Evolutionary conservation across 2,797 vertebrate species (phyloP).

Genomic region (Coilia nasus): DNA sequence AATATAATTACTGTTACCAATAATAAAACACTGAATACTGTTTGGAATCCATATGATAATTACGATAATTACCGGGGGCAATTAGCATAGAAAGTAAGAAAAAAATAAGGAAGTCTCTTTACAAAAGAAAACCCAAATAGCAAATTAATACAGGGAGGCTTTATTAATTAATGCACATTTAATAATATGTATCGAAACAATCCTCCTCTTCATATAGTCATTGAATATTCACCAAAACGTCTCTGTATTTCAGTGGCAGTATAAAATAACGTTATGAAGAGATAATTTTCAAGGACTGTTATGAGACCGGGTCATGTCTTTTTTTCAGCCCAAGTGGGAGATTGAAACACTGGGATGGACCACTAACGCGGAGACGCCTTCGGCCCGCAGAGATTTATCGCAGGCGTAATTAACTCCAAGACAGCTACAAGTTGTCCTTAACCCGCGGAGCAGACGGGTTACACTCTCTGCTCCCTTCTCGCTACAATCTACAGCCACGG

Average conservation of each 20-base stretch:
- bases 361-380: slow-evolving; percentile 47
- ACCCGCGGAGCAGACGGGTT: slow-evolving; percentile 57
- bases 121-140: too few species aligned
- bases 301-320: slow-evolving; percentile 42
- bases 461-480: slow-evolving; percentile 29
- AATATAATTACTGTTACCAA: too few species aligned
- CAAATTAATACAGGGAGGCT: too few species aligned
- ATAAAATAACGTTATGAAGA: slow-evolving; percentile 51
- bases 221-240: background rate
- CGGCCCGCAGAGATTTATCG: slow-evolving; percentile 63
- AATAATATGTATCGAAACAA: too few species aligned
- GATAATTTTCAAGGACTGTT: slow-evolving; percentile 62
- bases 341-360: slow-evolving; percentile 55
- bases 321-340: slow-evolving; percentile 40
- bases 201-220: too few species aligned
- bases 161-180: too few species aligned
- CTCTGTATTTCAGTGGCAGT: background rate
- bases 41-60: too few species aligned
- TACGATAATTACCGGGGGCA: too few species aligned
- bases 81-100: too few species aligned
- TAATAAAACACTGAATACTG: too few species aligned
- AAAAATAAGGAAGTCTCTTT: too few species aligned
- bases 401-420: slow-evolving; percentile 68
- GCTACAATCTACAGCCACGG: background rate
- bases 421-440: slow-evolving; percentile 69